Percentiles rank a stretch among this genome's conserved stretches.
These are phyloP conservation scores for Sinella curviseta DNA, from an alignment of 1,140 invertebrate genomes.

Conservation along the genomic window DNA sequence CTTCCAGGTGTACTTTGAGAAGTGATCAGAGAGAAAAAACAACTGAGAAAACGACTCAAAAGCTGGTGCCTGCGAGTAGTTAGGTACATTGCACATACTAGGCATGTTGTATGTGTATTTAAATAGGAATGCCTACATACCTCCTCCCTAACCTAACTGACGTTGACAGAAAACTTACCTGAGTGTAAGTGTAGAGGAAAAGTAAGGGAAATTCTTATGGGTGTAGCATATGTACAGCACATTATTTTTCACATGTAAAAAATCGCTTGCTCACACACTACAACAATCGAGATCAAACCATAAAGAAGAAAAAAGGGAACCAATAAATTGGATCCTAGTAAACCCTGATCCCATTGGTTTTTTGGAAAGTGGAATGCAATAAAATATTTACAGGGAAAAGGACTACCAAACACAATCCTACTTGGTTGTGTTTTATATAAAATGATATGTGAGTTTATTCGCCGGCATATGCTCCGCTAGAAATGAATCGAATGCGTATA, in stretches of 20 bases:
- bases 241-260: background rate
- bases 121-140: background rate
- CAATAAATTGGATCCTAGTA: conserved; percentile 6
- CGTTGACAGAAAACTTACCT: background rate
- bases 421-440: background rate
- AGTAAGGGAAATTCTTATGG: too few relatives aligned
- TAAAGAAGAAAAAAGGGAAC: background rate
- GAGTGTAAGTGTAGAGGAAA: too few relatives aligned
- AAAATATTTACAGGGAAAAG: conserved; percentile 6
- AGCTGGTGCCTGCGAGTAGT: background rate
- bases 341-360: background rate
- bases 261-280: background rate
- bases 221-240: background rate
- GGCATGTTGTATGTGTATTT: background rate
- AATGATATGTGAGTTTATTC: background rate
- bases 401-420: background rate
- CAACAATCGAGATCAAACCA: background rate
- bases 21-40: background rate
- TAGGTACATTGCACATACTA: too few relatives aligned
- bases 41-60: background rate
- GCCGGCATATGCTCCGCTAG: too few relatives aligned
- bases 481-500: too few relatives aligned
- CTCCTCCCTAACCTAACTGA: background rate
- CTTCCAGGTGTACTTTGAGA: too few relatives aligned
- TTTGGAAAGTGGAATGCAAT: background rate